Percentiles rank a stretch among this genome's conserved stretches.
These are phyloP conservation scores for Galeopterus variegatus DNA, from an alignment of 2,113 vertebrate species.

Conservation along the genomic window DNA sequence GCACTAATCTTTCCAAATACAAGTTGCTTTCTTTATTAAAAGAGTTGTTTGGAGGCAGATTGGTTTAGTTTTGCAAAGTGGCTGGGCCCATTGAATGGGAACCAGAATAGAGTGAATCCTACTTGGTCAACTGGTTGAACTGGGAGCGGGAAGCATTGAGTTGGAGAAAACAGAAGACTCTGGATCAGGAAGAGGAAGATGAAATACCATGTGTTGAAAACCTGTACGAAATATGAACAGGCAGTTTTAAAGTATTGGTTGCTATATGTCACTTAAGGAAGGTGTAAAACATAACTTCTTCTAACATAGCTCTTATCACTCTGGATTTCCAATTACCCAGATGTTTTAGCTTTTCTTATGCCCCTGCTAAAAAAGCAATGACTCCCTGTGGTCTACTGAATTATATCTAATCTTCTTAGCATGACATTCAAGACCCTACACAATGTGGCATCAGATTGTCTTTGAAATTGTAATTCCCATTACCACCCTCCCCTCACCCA, in stretches of 20 bases:
- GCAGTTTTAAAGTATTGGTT: neutral
- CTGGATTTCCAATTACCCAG: slow-evolving; percentile 68
- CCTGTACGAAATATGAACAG: slow-evolving; percentile 5
- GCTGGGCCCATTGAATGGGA: neutral
- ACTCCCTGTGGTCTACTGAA: slow-evolving; percentile 69
- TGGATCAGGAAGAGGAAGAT: neutral
- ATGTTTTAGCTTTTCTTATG: slow-evolving; percentile 65
- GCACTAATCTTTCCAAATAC: slow-evolving; percentile 43
- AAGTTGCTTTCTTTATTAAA: neutral
- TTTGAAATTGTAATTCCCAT: slow-evolving; percentile 46
- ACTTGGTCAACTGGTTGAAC: neutral
- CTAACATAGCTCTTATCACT: slow-evolving; percentile 63
- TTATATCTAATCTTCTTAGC: slow-evolving; percentile 67
- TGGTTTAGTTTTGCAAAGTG: neutral
- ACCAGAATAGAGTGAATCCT: neutral
- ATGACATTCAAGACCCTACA: slow-evolving; percentile 48
- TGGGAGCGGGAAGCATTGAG: neutral
- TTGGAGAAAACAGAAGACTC: neutral
- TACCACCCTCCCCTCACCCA: neutral
- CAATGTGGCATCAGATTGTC: slow-evolving; percentile 47
- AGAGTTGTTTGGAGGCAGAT: too few relatives aligned
- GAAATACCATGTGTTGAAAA: slow-evolving; percentile 12
- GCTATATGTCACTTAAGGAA: slow-evolving; percentile 32
- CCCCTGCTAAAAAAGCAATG: slow-evolving; percentile 49
- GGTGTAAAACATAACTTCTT: slow-evolving; percentile 52